These are phyloP conservation scores for Columba janthina DNA, from an alignment of 2,113 vertebrate species.

Conservation along the genomic window DNA sequence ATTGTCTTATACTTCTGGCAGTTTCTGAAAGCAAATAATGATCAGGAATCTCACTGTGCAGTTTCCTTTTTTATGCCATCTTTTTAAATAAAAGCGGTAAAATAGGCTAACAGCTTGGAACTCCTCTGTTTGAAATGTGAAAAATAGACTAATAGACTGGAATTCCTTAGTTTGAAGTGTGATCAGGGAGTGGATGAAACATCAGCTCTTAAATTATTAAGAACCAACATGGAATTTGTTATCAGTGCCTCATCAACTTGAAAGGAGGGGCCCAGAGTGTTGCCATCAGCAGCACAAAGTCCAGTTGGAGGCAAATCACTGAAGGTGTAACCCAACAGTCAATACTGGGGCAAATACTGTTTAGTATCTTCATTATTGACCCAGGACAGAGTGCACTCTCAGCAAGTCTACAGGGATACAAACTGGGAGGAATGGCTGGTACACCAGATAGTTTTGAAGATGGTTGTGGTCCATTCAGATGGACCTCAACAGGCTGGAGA, in stretches of 20 bases:
- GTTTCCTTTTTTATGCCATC: not conserved
- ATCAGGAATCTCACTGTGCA: not conserved
- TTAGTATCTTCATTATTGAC: not conserved
- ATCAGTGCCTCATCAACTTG: not conserved
- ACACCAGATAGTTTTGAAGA: not conserved
- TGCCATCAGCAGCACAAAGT: not conserved
- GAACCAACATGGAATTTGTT: not conserved
- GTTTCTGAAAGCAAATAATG: not conserved
- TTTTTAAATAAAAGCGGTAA: not conserved
- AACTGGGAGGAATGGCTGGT: not conserved
- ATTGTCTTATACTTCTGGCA: not conserved
- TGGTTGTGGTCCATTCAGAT: not conserved
- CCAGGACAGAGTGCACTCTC: not conserved
- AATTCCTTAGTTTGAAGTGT: not conserved
- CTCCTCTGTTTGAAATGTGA: not conserved
- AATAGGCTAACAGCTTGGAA: not conserved
- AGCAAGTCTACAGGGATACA: not conserved
- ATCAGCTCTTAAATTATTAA: not conserved
- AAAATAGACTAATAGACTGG: not conserved
- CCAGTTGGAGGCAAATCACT: not conserved
- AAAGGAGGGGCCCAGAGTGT: not conserved
- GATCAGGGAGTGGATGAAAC: not conserved
- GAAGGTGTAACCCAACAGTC: fast-evolving
- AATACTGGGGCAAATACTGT: fast-evolving
- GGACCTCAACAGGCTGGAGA: not conserved